phyloP scores from a whole-genome alignment of 2,888 invertebrate species.

The Laspeyria flexula region DNA sequence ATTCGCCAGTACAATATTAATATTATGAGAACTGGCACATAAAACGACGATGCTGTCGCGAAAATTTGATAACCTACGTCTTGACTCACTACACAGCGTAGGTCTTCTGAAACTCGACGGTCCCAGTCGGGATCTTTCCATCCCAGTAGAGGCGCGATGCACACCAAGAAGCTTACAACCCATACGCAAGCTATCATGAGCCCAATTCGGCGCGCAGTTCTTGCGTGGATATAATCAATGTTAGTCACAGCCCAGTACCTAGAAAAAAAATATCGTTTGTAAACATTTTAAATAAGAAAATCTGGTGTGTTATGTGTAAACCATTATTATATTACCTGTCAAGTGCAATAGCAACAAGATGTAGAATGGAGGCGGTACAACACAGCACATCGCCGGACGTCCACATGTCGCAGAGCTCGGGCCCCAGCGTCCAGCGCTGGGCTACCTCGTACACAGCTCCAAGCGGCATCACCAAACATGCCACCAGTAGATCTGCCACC shows the following conservation, averaged over 20 bases:
- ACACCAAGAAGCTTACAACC: slow-evolving; percentile 93
- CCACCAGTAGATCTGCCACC: slow-evolving; percentile 96
- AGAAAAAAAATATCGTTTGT: slow-evolving; percentile 51
- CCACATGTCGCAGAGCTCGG: slow-evolving; percentile 97
- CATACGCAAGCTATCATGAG: slow-evolving; percentile 94
- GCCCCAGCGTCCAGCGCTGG: slow-evolving; percentile 94
- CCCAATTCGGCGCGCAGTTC: slow-evolving; percentile 91
- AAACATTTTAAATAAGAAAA: too few relatives aligned
- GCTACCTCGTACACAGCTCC: slow-evolving; percentile 92
- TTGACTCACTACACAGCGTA: slow-evolving; percentile 93
- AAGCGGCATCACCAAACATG: slow-evolving; percentile 92
- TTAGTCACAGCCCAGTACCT: slow-evolving; percentile 96
- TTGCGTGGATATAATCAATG: slow-evolving; percentile 94
- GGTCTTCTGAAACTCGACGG: slow-evolving; percentile 86
- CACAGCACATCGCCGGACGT: slow-evolving; percentile 96
- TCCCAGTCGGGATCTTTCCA: slow-evolving; percentile 90
- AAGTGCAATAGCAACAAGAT: slow-evolving; percentile 92
- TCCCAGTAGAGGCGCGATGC: slow-evolving; percentile 94
- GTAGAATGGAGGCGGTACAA: slow-evolving; percentile 93
- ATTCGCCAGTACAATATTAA: slow-evolving; percentile 96
- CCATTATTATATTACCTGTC: too few relatives aligned
- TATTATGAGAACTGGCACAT: slow-evolving; percentile 94
- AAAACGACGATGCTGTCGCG: slow-evolving; percentile 96
- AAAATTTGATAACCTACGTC: slow-evolving; percentile 94
- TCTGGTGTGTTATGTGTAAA: too few relatives aligned